phyloP scores from a whole-genome alignment of 2,113 vertebrate genomes.

The Ceratotherium simum region DNA sequence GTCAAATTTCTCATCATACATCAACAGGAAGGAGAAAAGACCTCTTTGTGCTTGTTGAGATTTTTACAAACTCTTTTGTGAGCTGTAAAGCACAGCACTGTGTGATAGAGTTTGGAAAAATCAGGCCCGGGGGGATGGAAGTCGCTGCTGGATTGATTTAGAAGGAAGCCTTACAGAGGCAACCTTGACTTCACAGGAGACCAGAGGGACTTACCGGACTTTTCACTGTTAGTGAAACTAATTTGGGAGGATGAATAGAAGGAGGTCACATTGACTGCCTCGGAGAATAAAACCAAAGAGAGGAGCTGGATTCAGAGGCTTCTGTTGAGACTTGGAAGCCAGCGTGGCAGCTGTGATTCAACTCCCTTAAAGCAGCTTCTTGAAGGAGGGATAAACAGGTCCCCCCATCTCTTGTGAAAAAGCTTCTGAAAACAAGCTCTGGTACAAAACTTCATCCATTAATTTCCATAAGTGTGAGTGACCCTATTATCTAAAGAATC shows the following conservation, averaged over 20 bases:
- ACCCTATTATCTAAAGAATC: not conserved
- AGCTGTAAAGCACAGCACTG: slow-evolving; percentile 47
- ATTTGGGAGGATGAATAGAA: slow-evolving; percentile 54
- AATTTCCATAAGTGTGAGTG: not conserved
- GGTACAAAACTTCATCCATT: not conserved
- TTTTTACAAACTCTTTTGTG: slow-evolving; percentile 55
- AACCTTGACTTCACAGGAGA: slow-evolving; percentile 38
- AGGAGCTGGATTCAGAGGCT: not conserved
- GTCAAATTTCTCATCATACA: not conserved
- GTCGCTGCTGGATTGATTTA: slow-evolving; percentile 41
- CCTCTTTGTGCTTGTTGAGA: not conserved
- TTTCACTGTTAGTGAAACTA: slow-evolving; percentile 35
- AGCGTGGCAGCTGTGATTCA: not conserved
- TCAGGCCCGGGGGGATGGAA: not conserved
- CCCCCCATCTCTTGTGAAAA: not conserved
- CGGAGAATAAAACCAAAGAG: not conserved
- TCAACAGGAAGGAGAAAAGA: slow-evolving; percentile 22
- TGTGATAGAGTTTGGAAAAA: not conserved
- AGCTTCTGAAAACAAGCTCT: not conserved
- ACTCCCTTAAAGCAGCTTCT: not conserved
- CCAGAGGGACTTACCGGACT: slow-evolving; percentile 1
- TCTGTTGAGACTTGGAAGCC: not conserved
- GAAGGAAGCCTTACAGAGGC: slow-evolving; percentile 18
- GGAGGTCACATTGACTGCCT: slow-evolving; percentile 8
- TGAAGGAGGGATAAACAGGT: not conserved